Evolutionary conservation across 2,113 vertebrate genomes (phyloP), one percentile per base, ranked within the genome.

Genomic region (Corythoichthys intestinalis): DNA sequence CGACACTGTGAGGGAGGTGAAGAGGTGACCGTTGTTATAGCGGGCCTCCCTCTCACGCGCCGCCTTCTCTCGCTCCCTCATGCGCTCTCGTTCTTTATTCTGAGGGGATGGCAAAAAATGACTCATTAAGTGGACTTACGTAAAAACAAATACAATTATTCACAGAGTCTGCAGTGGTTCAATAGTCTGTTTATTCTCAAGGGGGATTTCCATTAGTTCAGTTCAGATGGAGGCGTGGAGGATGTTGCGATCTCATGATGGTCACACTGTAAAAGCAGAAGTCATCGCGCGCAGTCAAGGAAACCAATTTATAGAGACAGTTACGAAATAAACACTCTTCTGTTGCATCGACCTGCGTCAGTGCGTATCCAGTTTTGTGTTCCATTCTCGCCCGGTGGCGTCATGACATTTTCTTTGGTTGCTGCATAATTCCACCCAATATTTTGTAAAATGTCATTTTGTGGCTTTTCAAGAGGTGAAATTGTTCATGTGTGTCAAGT

Each of bases 1-100:
- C 0, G 96, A 97, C 6, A 98, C 94, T 0, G 93, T 94, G 88
- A 97, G 89, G 74, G 94, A 95, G 77, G 93, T 96, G 88, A 98
- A 97, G 71, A 96, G 94, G 84, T 98, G 95, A 4, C 95, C 94
- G 0, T 96, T 98, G 83, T 92, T 95, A 54, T 94, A 95, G 1
- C 94, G 92, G 0, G 94, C 93, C 10, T 96, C 95, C 70, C 94
- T 92, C 67, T 95, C 95, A 72, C 95, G 91, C 1, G 91, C 90
- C 58, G 92, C 93, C 83, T 91, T 94, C 82, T 94, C 94, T 17
- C 84, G 76, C 46, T 94, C 93, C 89, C 93, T 94, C 93, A 93
- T 92, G 54, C 89, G 88, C 63, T 94, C 94, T 83, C 94, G 94
- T 66, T 96, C 96, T 78, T 94, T 95, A 80, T 92, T 91, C 96